These are phyloP conservation scores for Monopis laevigella DNA, from an alignment of 2,888 invertebrate species.

Conservation along the genomic window DNA sequence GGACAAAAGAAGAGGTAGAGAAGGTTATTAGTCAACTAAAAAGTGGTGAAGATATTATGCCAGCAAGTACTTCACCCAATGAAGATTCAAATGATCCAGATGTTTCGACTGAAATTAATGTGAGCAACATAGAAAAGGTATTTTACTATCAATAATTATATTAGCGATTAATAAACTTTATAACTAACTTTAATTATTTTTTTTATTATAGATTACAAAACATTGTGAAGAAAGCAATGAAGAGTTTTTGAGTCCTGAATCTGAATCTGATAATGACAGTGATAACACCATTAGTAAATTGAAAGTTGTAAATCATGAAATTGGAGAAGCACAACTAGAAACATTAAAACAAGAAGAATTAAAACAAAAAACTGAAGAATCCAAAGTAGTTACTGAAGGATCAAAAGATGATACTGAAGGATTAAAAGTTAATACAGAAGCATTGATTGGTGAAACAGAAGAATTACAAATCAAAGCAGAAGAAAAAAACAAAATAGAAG, in stretches of 20 bases:
- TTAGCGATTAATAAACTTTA: not conserved
- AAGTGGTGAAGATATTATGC: conserved; percentile 73
- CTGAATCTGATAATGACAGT: conserved; percentile 49
- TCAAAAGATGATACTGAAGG: conserved; percentile 12
- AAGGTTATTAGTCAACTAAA: conserved; percentile 79
- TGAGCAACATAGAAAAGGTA: conserved; percentile 11
- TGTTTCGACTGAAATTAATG: conserved; percentile 23
- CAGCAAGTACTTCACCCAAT: conserved; percentile 39
- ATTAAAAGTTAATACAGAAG: not conserved
- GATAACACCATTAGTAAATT: too few species aligned
- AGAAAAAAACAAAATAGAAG: conserved; percentile 2
- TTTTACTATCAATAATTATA: too few species aligned
- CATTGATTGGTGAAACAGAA: conserved; percentile 13
- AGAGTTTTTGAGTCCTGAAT: conserved; percentile 58
- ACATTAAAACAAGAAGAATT: not conserved
- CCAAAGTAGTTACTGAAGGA: conserved; percentile 16
- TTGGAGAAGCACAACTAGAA: not conserved
- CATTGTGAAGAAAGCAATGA: conserved; percentile 54
- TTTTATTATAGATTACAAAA: conserved; percentile 27
- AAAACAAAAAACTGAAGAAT: conserved; percentile 12
- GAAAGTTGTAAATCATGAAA: conserved; percentile 15
- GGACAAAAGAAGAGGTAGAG: conserved; percentile 83
- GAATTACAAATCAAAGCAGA: too few species aligned
- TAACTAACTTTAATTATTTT: not conserved
- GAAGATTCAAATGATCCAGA: conserved; percentile 55